Evolutionary conservation across 2,113 vertebrate genomes (phyloP), one percentile per base, ranked within the genome.

Genomic region (Trichechus manatus): DNA sequence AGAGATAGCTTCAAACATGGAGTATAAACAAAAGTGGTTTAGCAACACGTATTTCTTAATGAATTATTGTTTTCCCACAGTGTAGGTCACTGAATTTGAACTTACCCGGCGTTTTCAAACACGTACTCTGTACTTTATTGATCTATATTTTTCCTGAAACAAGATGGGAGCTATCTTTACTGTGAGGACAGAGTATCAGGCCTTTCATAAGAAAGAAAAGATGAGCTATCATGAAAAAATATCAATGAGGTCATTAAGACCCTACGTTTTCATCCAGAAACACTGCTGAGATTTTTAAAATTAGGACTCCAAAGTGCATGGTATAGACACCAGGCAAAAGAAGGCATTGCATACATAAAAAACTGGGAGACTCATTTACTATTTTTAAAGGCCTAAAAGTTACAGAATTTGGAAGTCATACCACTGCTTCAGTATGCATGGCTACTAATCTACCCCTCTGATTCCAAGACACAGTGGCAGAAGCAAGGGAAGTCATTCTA

Each of bases 121-220:
- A 92, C 78, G 94, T 22, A 95, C 97, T 97, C 97, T 97, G 97
- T 84, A 72, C 90, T 70, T 97, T 95, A 97, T 97, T 95, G 96
- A 97, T 96, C 80, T 87, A 10, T 72, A 47, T 59, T 85, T 74
- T 92, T 90, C 42, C 91, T 13, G 6, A 91, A 96, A 95, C 81
- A 95, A 80, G 80, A 50, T 63, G 53, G 31, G 75, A 77, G 47
- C 36, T 89, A 5, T 47, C 39, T 78, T 72, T 91, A 8, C 3
- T 79, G 61, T 89, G 23, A 97, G 87, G 80, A 53, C 89, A 92
- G 95, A 96, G 74, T 96, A 79, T 89, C 53, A 92, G 81, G 31
- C 9, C 53, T 95, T 96, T 92, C 84, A 82, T 50, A 56, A 78
- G 25, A 85, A 93, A 91, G 33, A 78, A 94, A 85, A 93, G 44